phyloP scores from a whole-genome alignment of 1,140 invertebrate genomes.

The Ylistrum balloti region DNA sequence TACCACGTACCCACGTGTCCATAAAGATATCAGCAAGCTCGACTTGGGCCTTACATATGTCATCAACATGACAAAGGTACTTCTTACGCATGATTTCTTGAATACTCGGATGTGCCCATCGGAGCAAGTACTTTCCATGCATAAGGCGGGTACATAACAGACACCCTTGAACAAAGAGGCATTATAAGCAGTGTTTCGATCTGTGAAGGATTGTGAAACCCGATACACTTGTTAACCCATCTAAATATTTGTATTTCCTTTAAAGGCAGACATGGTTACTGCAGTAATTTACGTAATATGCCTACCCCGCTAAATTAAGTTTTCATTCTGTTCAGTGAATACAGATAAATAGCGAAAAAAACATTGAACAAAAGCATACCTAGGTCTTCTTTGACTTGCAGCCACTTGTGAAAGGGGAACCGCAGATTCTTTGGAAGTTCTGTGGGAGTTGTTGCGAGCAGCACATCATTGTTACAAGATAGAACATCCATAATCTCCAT shows the following conservation, averaged over 20 bases:
- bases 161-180: conserved; percentile 47
- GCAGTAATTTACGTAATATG: no score
- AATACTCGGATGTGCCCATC: conserved; percentile 55
- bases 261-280: no score
- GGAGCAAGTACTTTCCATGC: conserved; percentile 54
- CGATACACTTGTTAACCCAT: no score
- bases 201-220: no score
- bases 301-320: no score
- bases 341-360: no score
- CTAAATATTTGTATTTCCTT: no score
- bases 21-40: conserved; percentile 71
- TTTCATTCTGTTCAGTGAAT: no score
- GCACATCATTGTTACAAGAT: conserved; percentile 75
- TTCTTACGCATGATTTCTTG: conserved; percentile 67
- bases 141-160: conserved; percentile 56
- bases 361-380: conserved; percentile 59
- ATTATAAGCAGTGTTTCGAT: no score
- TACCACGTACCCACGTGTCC: conserved; percentile 67
- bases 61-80: conserved; percentile 62
- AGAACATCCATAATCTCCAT: conserved; percentile 77
- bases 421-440: conserved; percentile 59
- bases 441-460: conserved; percentile 65
- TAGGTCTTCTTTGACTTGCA: conserved; percentile 48
- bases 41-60: conserved; percentile 60
- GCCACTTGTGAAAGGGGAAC: conserved; percentile 62